Base-by-base conservation (phyloP, 2,113 vertebrate genomes). In the Pseudorhombus dupliciocellatus region DNA sequence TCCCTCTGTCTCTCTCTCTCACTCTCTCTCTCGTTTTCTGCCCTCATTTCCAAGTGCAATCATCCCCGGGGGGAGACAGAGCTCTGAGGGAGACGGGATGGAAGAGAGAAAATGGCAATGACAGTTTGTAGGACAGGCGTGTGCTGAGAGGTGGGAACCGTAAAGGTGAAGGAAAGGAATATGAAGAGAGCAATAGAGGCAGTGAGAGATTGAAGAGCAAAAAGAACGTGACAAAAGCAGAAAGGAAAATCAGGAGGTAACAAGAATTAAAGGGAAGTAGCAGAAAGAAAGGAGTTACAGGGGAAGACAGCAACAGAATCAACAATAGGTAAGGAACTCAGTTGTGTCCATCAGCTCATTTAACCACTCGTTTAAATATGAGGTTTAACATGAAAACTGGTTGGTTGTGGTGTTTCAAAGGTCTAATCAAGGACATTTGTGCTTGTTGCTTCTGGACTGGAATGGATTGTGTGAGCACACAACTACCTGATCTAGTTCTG, bases 81-180 rank as follows among this genome's bases (percentile, higher is more conserved):
- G 71, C 85, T 73, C 73, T 1, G 54, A 79, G 55, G 76, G 62
- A 55, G 64, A 48, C 77, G 69, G 61, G 81, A 80, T 84, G 78
- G 66, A 81, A 64, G 84, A 81, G 70, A 64, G 73, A 83, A 89
- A 80, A 77, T 66, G 69, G 74, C 79, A 87, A 71, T 86, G 85
- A 79, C 77, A 73, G 56, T 77, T 87, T 80, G 71, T 86, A 85
- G 85, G 83, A 66, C 86, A 88, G 75, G 63, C 64, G 1, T 73
- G 80, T 67, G 44, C 63, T 66, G 7, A 48, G 70, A 65, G 22
- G 60, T 60, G 70, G 18, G 44, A 42, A 16, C 42, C 18, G 60
- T 6, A 30, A 73, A 80, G 58, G 70, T 75, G 26, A 80, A 75
- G 57, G 57, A 50, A 44, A 64, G 71, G 20, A 34, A 72, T 25